Evolutionary conservation across 2,888 invertebrate genomes (phyloP).

Genomic region (Machimus rusticus): DNA sequence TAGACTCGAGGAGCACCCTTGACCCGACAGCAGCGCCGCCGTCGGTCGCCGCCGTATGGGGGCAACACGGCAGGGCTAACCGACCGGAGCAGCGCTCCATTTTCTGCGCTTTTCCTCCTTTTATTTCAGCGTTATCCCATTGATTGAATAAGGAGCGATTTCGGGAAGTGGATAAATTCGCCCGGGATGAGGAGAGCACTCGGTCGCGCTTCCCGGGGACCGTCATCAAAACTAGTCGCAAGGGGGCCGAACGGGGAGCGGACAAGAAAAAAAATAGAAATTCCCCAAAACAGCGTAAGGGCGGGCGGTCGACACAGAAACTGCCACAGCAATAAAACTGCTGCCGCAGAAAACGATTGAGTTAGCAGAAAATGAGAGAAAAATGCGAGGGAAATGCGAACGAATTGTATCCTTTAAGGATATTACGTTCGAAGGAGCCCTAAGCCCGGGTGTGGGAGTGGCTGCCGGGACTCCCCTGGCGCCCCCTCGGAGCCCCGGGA

Average conservation of each 20-base stretch:
- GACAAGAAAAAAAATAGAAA: too few species aligned
- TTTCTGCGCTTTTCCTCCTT: constrained; percentile 40
- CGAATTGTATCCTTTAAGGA: constrained; percentile 44
- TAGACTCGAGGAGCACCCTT: neutral
- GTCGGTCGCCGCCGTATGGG: too few species aligned
- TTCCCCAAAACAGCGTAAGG: constrained; percentile 65
- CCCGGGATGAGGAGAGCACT: constrained; percentile 26
- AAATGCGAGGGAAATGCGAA: constrained; percentile 27
- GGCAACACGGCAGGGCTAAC: neutral
- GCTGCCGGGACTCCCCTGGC: neutral
- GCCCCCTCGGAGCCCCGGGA: neutral
- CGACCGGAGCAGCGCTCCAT: constrained; percentile 13
- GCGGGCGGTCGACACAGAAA: constrained; percentile 65
- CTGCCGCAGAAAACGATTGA: constrained; percentile 44
- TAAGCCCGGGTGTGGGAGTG: neutral
- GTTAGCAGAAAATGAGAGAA: constrained; percentile 42
- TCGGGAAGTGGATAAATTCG: constrained; percentile 41
- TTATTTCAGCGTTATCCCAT: constrained; percentile 47
- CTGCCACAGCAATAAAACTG: constrained; percentile 46
- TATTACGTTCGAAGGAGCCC: constrained; percentile 1
- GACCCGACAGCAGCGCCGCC: neutral
- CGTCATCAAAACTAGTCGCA: constrained; percentile 4
- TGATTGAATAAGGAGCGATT: constrained; percentile 47
- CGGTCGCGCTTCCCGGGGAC: neutral
- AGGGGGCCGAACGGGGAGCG: neutral